phyloP scores from a whole-genome alignment of 2,888 invertebrate genomes.

The Yponomeuta plumbellus region DNA sequence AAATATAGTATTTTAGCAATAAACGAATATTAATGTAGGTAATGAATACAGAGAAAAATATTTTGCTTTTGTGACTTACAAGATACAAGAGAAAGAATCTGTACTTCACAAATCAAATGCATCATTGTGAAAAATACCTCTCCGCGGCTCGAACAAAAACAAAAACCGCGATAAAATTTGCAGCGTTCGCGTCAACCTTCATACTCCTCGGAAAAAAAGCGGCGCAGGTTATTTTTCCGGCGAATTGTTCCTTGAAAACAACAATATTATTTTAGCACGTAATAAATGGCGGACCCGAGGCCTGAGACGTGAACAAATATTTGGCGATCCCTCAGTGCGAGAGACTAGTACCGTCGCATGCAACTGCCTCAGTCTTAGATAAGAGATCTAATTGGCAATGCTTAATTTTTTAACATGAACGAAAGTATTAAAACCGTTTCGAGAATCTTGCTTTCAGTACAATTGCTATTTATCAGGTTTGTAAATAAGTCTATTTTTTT shows the following conservation, averaged over 20 bases:
- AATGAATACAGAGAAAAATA: too few relatives aligned
- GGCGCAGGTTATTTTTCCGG: background rate
- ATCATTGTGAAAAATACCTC: background rate
- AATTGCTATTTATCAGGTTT: too few relatives aligned
- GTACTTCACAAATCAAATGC: too few relatives aligned
- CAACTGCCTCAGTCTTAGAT: background rate
- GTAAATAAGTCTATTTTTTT: too few relatives aligned
- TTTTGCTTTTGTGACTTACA: too few relatives aligned
- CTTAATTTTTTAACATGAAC: too few relatives aligned
- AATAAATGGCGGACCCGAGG: conserved; percentile 23
- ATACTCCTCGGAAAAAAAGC: background rate
- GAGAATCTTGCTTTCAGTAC: too few relatives aligned
- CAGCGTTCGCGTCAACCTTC: background rate
- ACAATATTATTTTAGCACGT: conserved; percentile 27
- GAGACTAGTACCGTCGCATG: background rate
- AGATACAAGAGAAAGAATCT: too few relatives aligned
- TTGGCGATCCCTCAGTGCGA: conserved; percentile 2
- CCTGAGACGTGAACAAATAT: conserved; percentile 15
- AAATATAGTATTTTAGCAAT: too few relatives aligned
- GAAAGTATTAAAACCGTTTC: too few relatives aligned
- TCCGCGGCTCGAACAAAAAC: background rate
- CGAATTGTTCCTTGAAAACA: conserved; percentile 18
- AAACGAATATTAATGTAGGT: too few relatives aligned
- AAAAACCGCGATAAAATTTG: conserved; percentile 3
- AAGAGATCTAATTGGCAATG: too few relatives aligned